phyloP scores from a whole-genome alignment of 2,888 invertebrate genomes.

The Apotomis betuletana region DNA sequence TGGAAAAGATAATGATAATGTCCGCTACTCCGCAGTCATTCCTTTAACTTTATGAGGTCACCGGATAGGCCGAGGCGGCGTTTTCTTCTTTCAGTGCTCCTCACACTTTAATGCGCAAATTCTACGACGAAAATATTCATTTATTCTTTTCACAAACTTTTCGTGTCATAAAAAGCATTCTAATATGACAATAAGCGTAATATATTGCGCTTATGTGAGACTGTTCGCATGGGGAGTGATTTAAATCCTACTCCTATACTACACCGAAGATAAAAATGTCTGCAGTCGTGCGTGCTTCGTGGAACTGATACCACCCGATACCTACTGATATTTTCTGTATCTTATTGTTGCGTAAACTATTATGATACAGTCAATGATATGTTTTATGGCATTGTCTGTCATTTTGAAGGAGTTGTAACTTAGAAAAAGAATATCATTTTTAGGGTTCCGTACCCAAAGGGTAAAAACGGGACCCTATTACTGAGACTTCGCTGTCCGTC shows the following conservation, averaged over 20 bases:
- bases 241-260: neutral
- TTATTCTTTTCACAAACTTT: slow-evolving; percentile 29
- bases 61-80: neutral
- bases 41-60: slow-evolving; percentile 8
- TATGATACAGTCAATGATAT: too few relatives aligned
- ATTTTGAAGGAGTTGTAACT: too few relatives aligned
- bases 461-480: too few relatives aligned
- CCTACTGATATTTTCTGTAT: neutral
- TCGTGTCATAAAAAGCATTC: slow-evolving; percentile 14
- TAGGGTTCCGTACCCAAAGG: too few relatives aligned
- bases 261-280: neutral
- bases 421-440: too few relatives aligned
- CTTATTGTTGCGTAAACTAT: too few relatives aligned
- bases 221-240: slow-evolving; percentile 20
- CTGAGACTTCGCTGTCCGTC: too few relatives aligned
- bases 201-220: slow-evolving; percentile 19
- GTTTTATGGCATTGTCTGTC: too few relatives aligned
- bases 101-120: neutral
- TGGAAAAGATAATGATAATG: slow-evolving; percentile 21
- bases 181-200: slow-evolving; percentile 23
- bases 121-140: slow-evolving; percentile 20
- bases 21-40: slow-evolving; percentile 18
- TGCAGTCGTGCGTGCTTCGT: neutral
- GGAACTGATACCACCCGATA: neutral
- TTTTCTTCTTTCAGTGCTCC: neutral